Evolutionary conservation across 2,888 invertebrate species (phyloP).

Genomic region (Eilema depressum): DNA sequence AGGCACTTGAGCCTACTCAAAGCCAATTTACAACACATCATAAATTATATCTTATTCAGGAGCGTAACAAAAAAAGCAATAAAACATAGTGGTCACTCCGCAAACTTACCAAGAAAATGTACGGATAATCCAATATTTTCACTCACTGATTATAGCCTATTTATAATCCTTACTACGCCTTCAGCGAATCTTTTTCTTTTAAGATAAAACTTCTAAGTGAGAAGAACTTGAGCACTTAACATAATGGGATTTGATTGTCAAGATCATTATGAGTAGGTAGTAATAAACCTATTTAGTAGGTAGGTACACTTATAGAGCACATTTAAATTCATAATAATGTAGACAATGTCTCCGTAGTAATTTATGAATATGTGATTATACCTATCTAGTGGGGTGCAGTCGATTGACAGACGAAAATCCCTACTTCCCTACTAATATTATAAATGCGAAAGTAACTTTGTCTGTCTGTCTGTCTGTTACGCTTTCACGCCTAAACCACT

Average conservation of each 20-base stretch:
- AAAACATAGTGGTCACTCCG: slow-evolving; percentile 21
- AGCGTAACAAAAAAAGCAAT: slow-evolving; percentile 14
- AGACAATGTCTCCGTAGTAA: too few relatives aligned
- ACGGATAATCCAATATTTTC: slow-evolving; percentile 29
- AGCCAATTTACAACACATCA: slow-evolving; percentile 17
- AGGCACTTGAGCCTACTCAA: slow-evolving; percentile 12
- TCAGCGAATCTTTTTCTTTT: neutral
- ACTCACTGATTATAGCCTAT: slow-evolving; percentile 28
- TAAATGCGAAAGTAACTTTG: too few relatives aligned
- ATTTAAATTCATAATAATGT: too few relatives aligned
- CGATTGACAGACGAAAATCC: too few relatives aligned
- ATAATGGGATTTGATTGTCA: neutral
- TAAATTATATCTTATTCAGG: slow-evolving; percentile 23
- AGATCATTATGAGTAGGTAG: neutral
- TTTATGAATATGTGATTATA: too few relatives aligned
- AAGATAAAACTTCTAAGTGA: slow-evolving; percentile 1
- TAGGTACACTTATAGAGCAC: too few relatives aligned
- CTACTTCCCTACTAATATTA: too few relatives aligned
- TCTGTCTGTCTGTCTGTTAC: too few relatives aligned
- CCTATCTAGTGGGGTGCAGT: too few relatives aligned
- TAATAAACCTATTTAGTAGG: neutral
- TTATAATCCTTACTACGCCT: slow-evolving; percentile 23
- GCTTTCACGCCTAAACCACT: too few relatives aligned
- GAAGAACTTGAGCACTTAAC: neutral
- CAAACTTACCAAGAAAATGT: slow-evolving; percentile 24